Conservation (phyloP, 2,797 vertebrate species). For the Botia kubotai region DNA sequence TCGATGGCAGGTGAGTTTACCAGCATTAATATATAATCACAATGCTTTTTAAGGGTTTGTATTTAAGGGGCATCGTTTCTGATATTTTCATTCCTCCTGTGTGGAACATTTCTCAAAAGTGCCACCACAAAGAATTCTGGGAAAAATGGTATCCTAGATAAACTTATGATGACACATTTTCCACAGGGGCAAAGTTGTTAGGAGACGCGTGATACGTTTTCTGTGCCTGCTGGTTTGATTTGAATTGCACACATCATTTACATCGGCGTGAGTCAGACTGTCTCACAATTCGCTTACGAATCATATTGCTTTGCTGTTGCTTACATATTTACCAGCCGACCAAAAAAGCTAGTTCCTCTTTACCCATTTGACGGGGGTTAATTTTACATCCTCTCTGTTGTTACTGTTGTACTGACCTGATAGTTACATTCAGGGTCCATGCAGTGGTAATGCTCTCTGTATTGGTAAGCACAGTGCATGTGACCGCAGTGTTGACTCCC, state of each 20-base stretch:
- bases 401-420: constrained; percentile 82
- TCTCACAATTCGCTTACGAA: not conserved
- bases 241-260: not conserved
- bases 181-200: no score
- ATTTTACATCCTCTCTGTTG: not conserved
- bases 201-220: no score
- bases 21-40: not conserved
- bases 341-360: not conserved
- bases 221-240: not conserved
- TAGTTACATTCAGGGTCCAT: constrained; percentile 99
- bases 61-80: not conserved
- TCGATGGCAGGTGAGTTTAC: not conserved
- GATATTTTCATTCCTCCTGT: not conserved
- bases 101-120: not conserved
- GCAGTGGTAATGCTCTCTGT: constrained; percentile 98
- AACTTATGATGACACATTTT: no score
- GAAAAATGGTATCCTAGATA: no score
- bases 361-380: not conserved
- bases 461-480: constrained; percentile 98
- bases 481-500: constrained; percentile 99
- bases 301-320: not conserved
- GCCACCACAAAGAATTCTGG: not conserved
- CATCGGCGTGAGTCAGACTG: not conserved
- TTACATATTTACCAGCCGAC: not conserved
- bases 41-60: not conserved